phyloP scores from a whole-genome alignment of 2,888 invertebrate genomes.

The Pollenia angustigena region DNA sequence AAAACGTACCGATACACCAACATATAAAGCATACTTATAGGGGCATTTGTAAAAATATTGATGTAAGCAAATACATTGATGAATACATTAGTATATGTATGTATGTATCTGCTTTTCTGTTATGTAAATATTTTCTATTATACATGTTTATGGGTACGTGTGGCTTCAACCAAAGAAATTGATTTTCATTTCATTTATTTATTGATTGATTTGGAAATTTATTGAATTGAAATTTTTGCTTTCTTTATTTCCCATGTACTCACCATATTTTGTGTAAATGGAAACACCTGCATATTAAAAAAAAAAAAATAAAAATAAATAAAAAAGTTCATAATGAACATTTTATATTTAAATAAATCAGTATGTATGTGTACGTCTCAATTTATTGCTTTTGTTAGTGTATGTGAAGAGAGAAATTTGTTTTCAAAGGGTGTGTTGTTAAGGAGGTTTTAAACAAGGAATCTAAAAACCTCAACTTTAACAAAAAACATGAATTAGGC shows the following conservation, averaged over 20 bases:
- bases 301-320: too few relatives aligned
- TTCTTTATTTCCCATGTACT: slow-evolving; percentile 22
- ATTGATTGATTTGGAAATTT: slow-evolving; percentile 72
- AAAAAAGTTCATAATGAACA: slow-evolving; percentile 44
- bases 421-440: neutral
- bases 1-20: neutral
- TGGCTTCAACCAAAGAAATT: slow-evolving; percentile 62
- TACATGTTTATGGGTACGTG: neutral
- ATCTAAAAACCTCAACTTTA: too few relatives aligned
- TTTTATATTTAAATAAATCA: slow-evolving; percentile 49
- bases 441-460: neutral
- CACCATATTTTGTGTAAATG: neutral
- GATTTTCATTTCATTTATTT: slow-evolving; percentile 72
- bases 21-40: neutral
- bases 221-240: slow-evolving; percentile 50
- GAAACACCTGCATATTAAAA: slow-evolving; percentile 65
- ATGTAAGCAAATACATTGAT: too few relatives aligned
- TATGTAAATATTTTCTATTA: neutral
- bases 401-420: neutral
- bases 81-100: too few relatives aligned
- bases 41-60: neutral
- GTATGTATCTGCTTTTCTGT: too few relatives aligned
- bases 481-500: too few relatives aligned
- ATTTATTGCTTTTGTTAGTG: slow-evolving; percentile 1
- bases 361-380: neutral